Conservation (phyloP, 2,797 vertebrate species). For the Falco berigora region DNA sequence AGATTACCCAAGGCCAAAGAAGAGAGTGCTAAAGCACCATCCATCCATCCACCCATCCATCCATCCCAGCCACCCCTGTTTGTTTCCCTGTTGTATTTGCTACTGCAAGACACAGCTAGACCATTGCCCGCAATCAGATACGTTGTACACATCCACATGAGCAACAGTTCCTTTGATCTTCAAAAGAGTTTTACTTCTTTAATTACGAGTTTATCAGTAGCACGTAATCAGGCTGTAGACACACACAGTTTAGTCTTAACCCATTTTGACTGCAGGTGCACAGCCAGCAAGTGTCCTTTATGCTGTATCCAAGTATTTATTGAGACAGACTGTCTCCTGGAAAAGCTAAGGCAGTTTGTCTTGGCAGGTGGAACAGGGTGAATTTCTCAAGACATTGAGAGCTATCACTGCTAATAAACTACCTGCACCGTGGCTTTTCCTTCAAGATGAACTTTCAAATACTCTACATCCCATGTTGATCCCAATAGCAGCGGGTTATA, state of each 20-base stretch:
- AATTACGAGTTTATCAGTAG: slow-evolving; percentile 29
- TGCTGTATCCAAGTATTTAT: not conserved
- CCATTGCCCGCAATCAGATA: not conserved
- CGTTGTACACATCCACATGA: not conserved
- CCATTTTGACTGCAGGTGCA: not conserved
- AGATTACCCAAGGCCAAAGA: not conserved
- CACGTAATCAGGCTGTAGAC: not conserved
- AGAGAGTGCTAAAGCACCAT: not conserved
- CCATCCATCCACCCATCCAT: not conserved
- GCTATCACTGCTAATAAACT: not conserved
- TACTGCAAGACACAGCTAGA: not conserved
- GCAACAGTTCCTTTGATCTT: slow-evolving; percentile 36
- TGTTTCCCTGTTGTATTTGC: not conserved
- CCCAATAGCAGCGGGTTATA: not conserved
- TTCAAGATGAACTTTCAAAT: not conserved
- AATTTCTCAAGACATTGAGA: not conserved
- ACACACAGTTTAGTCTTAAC: not conserved
- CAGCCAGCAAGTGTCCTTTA: not conserved
- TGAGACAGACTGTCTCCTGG: not conserved
- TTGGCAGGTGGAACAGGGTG: not conserved
- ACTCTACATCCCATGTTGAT: not conserved
- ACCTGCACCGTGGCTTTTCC: not conserved
- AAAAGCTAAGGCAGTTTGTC: not conserved
- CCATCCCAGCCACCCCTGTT: not conserved
- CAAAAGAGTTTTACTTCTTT: slow-evolving; percentile 12